Base-by-base conservation (phyloP, 2,797 vertebrate genomes). In the Esox lucius region DNA sequence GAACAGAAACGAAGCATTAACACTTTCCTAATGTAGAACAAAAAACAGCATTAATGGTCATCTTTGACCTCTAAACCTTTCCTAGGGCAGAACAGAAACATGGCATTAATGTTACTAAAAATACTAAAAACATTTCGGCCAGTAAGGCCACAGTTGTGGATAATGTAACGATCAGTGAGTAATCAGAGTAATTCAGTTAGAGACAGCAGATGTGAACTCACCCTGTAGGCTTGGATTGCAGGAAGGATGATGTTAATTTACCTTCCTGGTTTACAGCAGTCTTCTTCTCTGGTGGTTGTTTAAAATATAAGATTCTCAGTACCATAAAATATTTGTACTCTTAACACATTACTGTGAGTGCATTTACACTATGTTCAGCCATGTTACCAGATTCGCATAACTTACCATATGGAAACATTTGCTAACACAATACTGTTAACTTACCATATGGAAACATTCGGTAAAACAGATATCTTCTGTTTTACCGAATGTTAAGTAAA, bases 1-100 rank as follows among this genome's bases (percentile, higher is more conserved):
- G 65, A 67, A 75, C 61, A 64, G 61, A 64, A 28, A 28, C 24
- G 48, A 64, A 9, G 51, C 51, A 8, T 53, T 53, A n/a, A 53
- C 51, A 5, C 51, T 53, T 19, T 53, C 16, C 53, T 56, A 8
- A 5, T 17, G 51, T 5, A 1, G 5, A 53, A n/a, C 48, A 16
- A 5, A 5, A 51, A 53, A 5, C 16, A 15, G 48, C 2, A 15
- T 51, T 51, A 42, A 42, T 31, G 28, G 3, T 31, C 28, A 31
- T 19, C 78, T 74, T 86, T 87, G 3, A 82, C 68, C 26, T 22
- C 53, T 3, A 56, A 17, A 6, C 46, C 53, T 49, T 87, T 89
- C 81, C 81, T 87, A 11, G 67, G 78, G 81, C 81, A 85, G 66
- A 67, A 75, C 62, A 64, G 26, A 64, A 31, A 28, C 3, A 64